A percentile compares a stretch with the other conserved stretches of the same genome.
Conservation (phyloP, 37 sponge, comb jelly and placozoan genomes). For the Geodia barretti region DNA sequence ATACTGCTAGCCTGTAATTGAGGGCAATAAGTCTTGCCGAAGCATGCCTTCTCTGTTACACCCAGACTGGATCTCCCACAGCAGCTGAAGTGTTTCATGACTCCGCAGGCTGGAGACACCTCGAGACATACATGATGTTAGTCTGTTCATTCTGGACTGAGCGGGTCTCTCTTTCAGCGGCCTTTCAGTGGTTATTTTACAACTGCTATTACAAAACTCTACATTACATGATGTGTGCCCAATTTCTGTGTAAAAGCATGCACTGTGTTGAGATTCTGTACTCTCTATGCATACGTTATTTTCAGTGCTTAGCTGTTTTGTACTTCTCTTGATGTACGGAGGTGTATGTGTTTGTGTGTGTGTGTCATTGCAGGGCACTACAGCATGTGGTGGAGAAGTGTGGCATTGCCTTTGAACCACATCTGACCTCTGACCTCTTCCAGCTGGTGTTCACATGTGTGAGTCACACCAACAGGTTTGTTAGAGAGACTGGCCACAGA, state of each 20-base stretch:
- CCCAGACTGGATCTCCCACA: conserved; percentile 25
- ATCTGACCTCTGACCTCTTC: conserved; percentile 72
- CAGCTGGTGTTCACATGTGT: conserved; percentile 76
- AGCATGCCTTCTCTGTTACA: too few relatives aligned
- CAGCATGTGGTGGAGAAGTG: conserved; percentile 69
- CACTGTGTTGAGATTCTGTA: conserved; percentile 1
- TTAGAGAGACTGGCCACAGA: conserved; percentile 86
- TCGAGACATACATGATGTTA: conserved; percentile 92
- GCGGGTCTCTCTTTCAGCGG: not conserved
- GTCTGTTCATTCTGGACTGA: not conserved
- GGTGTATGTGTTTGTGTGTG: too few relatives aligned
- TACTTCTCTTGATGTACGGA: not conserved
- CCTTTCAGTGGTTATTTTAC: too few relatives aligned
- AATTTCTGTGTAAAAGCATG: not conserved
- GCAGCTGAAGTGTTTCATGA: conserved; percentile 87
- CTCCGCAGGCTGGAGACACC: conserved; percentile 90
- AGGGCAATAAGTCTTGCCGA: too few relatives aligned
- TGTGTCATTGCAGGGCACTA: too few relatives aligned
- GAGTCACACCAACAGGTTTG: conserved; percentile 92
- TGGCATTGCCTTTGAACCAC: conserved; percentile 69
- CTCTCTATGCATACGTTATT: not conserved
- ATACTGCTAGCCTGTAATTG: too few relatives aligned
- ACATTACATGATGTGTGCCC: not conserved
- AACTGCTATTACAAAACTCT: too few relatives aligned
- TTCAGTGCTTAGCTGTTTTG: not conserved